phyloP scores from a whole-genome alignment of 92 coral and sea anemone genomes.

The Galaxea fascicularis region DNA sequence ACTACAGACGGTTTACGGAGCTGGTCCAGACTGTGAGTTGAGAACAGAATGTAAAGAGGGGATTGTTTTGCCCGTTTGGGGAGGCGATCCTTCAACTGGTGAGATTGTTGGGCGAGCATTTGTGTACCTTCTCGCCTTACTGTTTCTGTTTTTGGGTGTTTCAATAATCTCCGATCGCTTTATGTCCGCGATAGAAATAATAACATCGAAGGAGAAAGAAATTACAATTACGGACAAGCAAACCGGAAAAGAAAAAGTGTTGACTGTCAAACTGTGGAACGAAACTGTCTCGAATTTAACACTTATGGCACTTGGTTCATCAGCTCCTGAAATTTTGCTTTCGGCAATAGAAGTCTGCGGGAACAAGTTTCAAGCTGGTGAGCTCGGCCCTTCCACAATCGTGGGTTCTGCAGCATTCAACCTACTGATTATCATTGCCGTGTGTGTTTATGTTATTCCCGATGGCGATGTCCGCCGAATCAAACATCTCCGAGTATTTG shows the following conservation, averaged over 20 bases:
- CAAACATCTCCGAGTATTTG: conserved; percentile 97
- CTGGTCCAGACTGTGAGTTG: conserved; percentile 44
- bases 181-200: conserved; percentile 98
- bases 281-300: conserved; percentile 99
- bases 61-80: conserved; percentile 92
- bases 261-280: conserved; percentile 99
- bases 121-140: conserved; percentile 87
- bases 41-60: conserved; percentile 79
- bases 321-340: conserved; percentile 97
- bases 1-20: conserved; percentile 77
- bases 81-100: conserved; percentile 83
- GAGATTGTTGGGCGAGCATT: conserved; percentile 93
- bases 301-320: conserved; percentile 98
- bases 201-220: conserved; percentile 98
- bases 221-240: conserved; percentile 88
- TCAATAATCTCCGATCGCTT: conserved; percentile 99
- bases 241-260: conserved; percentile 87
- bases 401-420: conserved; percentile 99
- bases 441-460: conserved; percentile 96
- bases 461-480: conserved; percentile 93
- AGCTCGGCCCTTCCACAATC: conserved; percentile 97
- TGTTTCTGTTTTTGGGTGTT: conserved; percentile 96
- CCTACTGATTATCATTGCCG: conserved; percentile 91
- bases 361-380: conserved; percentile 92
- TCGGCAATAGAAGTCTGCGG: conserved; percentile 95